Base-by-base conservation (phyloP, 2,113 vertebrate genomes). In the Albula glossodonta region DNA sequence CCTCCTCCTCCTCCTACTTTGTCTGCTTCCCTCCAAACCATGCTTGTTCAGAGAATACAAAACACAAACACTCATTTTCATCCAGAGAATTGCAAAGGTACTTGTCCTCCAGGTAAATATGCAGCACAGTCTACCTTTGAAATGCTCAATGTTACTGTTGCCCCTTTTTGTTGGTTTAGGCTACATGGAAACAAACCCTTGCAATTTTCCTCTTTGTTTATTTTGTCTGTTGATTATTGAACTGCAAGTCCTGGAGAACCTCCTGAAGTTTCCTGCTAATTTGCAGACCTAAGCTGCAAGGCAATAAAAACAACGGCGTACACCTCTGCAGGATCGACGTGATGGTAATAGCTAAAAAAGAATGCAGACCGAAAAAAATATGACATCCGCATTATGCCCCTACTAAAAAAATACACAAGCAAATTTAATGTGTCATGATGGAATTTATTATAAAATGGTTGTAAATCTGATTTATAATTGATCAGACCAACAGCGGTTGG, bases 401-500 rank as follows among this genome's bases (percentile, higher is more conserved):
- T 9, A 15, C 22, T 80, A 56, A 66, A 66, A 85, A 85, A 49
- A 85, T 86, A 81, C 56, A 52, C 50, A 4, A 5, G 49, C 84
- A 81, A 51, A 22, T 80, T 31, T 80, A 81, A 81, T 81, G 41
- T 85, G 56, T 81, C 60, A 50, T 81, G 60, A 81, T 63, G 79
- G 81, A 50, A 81, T 85, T 70, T 56, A 70, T 81, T 80, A 81
- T 41, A 81, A 56, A 86, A 81, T 15, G 41, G 85, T 78, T 52
- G 25, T 82, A 82, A 86, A 86, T 82, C 80, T 77, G 80, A 86
- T 86, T 86, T 82, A 86, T 31, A 77, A 7, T 63, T 48, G 25
- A 80, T 86, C 51, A 78, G 66, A 78, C 51, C 74, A 66, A 53
- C 80, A 53, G n/a, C 51, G 50, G 66, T 77, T 50, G 51, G 66